Conservation (phyloP, 2,888 invertebrate genomes). For the Lasioglossum zephyrum region DNA sequence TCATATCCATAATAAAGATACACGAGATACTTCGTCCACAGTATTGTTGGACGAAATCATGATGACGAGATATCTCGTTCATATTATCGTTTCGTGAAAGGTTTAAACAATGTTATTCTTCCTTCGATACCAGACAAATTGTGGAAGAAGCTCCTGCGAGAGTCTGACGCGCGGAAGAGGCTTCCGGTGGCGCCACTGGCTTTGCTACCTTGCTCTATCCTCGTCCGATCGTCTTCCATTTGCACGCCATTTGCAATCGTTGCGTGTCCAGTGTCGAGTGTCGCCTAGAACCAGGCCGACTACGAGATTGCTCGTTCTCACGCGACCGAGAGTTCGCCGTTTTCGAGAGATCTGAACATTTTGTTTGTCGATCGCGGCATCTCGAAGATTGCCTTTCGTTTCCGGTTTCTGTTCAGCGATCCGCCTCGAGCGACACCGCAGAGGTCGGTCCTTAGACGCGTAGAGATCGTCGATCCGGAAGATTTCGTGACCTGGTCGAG, state of each 20-base stretch:
- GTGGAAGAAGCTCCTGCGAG: not conserved
- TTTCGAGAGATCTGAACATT: not conserved
- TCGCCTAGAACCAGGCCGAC: not conserved
- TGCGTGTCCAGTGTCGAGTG: conserved; percentile 6
- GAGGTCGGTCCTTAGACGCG: not conserved
- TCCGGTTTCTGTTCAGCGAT: not conserved
- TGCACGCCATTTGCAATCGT: not conserved
- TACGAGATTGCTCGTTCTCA: not conserved
- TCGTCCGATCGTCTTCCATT: not conserved
- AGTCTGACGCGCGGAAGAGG: no score
- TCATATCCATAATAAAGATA: no score
- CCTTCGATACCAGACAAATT: not conserved
- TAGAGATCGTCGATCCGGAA: not conserved
- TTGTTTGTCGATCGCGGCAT: not conserved
- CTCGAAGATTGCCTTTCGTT: not conserved
- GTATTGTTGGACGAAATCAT: no score
- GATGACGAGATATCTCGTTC: no score
- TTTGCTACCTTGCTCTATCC: not conserved
- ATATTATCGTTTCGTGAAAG: no score
- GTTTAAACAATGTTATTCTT: not conserved
- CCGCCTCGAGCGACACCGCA: not conserved
- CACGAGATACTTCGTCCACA: no score
- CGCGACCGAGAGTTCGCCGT: not conserved
- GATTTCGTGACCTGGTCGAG: not conserved
- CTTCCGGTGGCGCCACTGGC: conserved; percentile 5